Conservation (phyloP, 1,140 invertebrate species). For the Eriosoma lanigerum region DNA sequence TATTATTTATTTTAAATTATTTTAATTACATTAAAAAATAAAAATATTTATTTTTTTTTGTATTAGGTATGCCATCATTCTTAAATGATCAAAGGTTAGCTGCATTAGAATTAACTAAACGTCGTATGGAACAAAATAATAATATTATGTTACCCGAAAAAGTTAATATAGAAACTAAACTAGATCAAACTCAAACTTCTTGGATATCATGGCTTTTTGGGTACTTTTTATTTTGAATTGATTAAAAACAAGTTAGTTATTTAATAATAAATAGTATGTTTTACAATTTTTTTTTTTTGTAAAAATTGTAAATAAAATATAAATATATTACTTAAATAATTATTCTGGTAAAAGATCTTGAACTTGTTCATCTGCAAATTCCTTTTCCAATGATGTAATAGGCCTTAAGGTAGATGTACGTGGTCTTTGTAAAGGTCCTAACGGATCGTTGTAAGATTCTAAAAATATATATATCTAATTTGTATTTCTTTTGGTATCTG, state of each 20-base stretch:
- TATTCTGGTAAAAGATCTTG: slow-evolving; percentile 69
- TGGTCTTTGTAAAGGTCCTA: slow-evolving; percentile 75
- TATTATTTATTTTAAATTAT: slow-evolving; percentile 4
- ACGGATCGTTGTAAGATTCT: slow-evolving; percentile 68
- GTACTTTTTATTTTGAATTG: slow-evolving; percentile 42
- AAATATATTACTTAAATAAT: background rate
- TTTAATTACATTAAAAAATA: background rate
- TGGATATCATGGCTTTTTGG: slow-evolving; percentile 46
- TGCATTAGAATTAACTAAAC: slow-evolving; percentile 51
- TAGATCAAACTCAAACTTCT: slow-evolving; percentile 35
- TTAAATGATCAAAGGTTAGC: slow-evolving; percentile 52
- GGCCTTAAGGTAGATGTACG: slow-evolving; percentile 68
- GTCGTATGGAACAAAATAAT: slow-evolving; percentile 26
- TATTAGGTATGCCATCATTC: slow-evolving; percentile 53
- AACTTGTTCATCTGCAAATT: slow-evolving; percentile 79
- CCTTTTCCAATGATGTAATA: slow-evolving; percentile 67
- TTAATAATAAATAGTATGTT: slow-evolving; percentile 31
- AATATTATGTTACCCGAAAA: slow-evolving; percentile 1
- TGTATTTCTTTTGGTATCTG: background rate
- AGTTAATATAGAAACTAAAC: background rate
- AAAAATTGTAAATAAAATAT: slow-evolving; percentile 24
- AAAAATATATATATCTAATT: slow-evolving; percentile 19
- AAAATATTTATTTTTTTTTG: background rate
- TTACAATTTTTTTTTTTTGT: background rate
- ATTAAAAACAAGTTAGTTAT: background rate